A percentile compares a stretch with the other conserved stretches of the same genome.
These are phyloP conservation scores for Crossocerus cetratus DNA, from an alignment of 2,888 invertebrate species.

Conservation along the genomic window DNA sequence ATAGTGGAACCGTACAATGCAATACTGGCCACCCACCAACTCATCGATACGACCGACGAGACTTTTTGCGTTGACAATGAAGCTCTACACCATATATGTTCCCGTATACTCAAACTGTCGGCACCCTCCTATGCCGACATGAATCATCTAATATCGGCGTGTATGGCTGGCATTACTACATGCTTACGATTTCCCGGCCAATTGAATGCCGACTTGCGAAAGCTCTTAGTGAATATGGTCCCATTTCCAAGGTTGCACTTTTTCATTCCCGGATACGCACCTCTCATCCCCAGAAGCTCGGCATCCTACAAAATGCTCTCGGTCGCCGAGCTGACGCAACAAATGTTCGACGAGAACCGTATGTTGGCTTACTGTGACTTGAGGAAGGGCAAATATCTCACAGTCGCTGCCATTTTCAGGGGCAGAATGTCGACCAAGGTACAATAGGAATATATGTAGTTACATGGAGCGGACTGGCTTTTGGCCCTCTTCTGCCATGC, in stretches of 20 bases:
- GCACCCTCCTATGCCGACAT: slow-evolving; percentile 94
- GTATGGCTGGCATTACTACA: slow-evolving; percentile 50
- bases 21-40: slow-evolving; percentile 89
- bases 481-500: too few relatives aligned
- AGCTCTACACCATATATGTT: slow-evolving; percentile 93
- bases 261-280: slow-evolving; percentile 90
- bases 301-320: slow-evolving; percentile 78
- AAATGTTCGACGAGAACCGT: slow-evolving; percentile 86
- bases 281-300: slow-evolving; percentile 82
- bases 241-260: slow-evolving; percentile 93
- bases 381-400: slow-evolving; percentile 82
- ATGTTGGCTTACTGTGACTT: slow-evolving; percentile 87
- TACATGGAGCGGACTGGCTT: too few relatives aligned
- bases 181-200: slow-evolving; percentile 89
- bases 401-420: slow-evolving; percentile 84
- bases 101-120: slow-evolving; percentile 89
- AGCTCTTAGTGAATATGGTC: slow-evolving; percentile 95
- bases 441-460: too few relatives aligned
- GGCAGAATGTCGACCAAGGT: slow-evolving; percentile 80
- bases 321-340: slow-evolving; percentile 86
- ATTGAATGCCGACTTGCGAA: slow-evolving; percentile 92
- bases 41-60: slow-evolving; percentile 93
- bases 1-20: slow-evolving; percentile 95
- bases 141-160: slow-evolving; percentile 88
- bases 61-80: slow-evolving; percentile 94